Evolutionary conservation across 2,888 invertebrate species (phyloP), one percentile per base, ranked within the genome.

Genomic region (Ormia ochracea): DNA sequence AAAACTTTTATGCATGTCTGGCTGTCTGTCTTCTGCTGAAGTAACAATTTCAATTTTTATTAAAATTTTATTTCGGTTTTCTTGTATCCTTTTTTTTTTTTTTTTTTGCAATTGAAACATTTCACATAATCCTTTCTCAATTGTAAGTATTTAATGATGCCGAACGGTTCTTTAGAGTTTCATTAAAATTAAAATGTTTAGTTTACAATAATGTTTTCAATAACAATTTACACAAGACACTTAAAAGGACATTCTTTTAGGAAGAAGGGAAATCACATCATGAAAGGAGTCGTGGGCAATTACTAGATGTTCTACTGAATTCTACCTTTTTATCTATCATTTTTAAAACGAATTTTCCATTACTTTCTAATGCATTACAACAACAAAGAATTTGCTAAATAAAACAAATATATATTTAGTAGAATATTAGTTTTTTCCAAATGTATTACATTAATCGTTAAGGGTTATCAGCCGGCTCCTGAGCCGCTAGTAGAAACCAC

Each of bases 1-100:
- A 19, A 68, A 80, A 50, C 61, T 28, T 56, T 76, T 75, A 59
- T 38, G 61, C 80, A 80, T 80, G 19, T 2, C 17, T n/a, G 6
- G n/a, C 7, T 26, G 17, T 26, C 5, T 50, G 33, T 56, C 26
- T 48, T n/a, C n/a, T 10, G 12, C 23, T 26, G 12, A n/a, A 52
- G 23, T 50, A 21, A 28, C 17, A 0, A n/a, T 21, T 19, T 3
- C 36, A 9, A 36, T 43, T 26, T 31, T 17, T 19, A 10, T 9
- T 54, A 31, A 54, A 14, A 50, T 50, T 14, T 65, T 12, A 7
- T 38, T 28, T 12, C 6, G 10, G n/a, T 23, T 12, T n/a, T 41
- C n/a, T n/a, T n/a, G n/a, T n/a, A 28, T 45, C 4, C 1, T 19
- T 43, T 19, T 10, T 9, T 19, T 43, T 43, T n/a, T 19, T 19